Percentiles rank a stretch among this genome's conserved stretches.
phyloP scores from a whole-genome alignment of 1,140 invertebrate species.

The Cotesia vestalis region DNA sequence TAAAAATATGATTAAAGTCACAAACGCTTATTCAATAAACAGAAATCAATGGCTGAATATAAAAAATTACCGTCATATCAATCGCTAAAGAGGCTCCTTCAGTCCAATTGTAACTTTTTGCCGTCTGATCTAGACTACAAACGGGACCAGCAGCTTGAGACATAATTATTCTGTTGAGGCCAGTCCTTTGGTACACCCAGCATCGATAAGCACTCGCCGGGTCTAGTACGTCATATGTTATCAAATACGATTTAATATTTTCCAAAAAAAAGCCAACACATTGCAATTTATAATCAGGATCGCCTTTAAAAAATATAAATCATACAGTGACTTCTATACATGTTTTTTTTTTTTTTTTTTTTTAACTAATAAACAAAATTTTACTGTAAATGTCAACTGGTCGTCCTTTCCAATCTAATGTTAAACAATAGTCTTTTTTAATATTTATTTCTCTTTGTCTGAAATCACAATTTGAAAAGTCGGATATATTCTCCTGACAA shows the following conservation, averaged over 20 bases:
- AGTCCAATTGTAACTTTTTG: slow-evolving; percentile 85
- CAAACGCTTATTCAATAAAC: too few species aligned
- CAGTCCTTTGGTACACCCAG: slow-evolving; percentile 96
- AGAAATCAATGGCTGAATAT: too few species aligned
- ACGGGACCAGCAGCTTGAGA: slow-evolving; percentile 91
- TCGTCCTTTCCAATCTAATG: slow-evolving; percentile 92
- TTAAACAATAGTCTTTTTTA: slow-evolving; percentile 94
- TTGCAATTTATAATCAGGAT: slow-evolving; percentile 95
- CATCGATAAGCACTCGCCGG: slow-evolving; percentile 95
- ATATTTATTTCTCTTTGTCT: slow-evolving; percentile 93
- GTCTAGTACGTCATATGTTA: slow-evolving; percentile 96
- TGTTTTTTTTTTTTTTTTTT: too few species aligned
- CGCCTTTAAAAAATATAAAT: slow-evolving; percentile 68
- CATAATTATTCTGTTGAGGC: slow-evolving; percentile 90
- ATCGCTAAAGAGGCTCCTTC: slow-evolving; percentile 91
- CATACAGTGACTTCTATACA: background rate
- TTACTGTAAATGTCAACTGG: slow-evolving; percentile 93
- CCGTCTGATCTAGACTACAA: slow-evolving; percentile 90
- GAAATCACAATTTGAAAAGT: slow-evolving; percentile 91
- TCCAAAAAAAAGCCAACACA: slow-evolving; percentile 99
- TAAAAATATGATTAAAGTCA: slow-evolving; percentile 39
- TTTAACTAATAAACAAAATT: too few species aligned
- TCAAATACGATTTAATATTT: slow-evolving; percentile 95
- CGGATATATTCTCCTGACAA: slow-evolving; percentile 93
- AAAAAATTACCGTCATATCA: slow-evolving; percentile 78